Percentiles rank a stretch among this genome's conserved stretches.
Conservation (phyloP, 2,797 vertebrate genomes). For the Sarcophilus harrisii region DNA sequence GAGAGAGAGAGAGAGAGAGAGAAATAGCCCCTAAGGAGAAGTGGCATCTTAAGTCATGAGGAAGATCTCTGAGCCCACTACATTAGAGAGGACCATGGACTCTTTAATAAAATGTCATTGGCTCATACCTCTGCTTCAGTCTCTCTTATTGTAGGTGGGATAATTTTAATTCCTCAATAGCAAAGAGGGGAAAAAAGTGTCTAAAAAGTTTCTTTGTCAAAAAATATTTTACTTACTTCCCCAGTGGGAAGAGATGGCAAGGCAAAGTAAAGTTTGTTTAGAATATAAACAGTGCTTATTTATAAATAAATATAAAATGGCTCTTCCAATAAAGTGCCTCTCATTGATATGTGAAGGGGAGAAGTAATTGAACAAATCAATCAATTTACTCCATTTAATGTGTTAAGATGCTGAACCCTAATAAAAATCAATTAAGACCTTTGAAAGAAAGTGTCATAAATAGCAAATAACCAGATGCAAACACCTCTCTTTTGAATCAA, state of each 20-base stretch:
- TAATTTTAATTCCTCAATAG: too few relatives aligned
- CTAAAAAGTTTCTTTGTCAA: neutral
- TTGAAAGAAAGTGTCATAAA: neutral
- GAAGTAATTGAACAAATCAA: neutral
- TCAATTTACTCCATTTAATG: neutral
- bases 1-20: too few relatives aligned
- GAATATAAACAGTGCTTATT: neutral
- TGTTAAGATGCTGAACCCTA: neutral
- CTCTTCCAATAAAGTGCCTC: neutral
- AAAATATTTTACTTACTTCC: neutral
- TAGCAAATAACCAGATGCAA: neutral
- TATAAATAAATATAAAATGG: neutral
- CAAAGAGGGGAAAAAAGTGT: neutral
- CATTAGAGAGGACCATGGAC: too few relatives aligned
- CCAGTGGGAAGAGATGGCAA: neutral
- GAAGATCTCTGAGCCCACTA: too few relatives aligned
- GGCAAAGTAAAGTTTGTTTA: neutral
- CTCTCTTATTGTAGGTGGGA: too few relatives aligned
- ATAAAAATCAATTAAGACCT: neutral
- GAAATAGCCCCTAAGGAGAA: too few relatives aligned
- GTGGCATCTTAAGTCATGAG: too few relatives aligned
- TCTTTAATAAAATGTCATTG: too few relatives aligned
- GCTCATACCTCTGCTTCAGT: too few relatives aligned
- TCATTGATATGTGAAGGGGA: neutral
- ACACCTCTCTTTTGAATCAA: neutral